Evolutionary conservation across 2,113 vertebrate species (phyloP).

Genomic region (Aythya baeri): DNA sequence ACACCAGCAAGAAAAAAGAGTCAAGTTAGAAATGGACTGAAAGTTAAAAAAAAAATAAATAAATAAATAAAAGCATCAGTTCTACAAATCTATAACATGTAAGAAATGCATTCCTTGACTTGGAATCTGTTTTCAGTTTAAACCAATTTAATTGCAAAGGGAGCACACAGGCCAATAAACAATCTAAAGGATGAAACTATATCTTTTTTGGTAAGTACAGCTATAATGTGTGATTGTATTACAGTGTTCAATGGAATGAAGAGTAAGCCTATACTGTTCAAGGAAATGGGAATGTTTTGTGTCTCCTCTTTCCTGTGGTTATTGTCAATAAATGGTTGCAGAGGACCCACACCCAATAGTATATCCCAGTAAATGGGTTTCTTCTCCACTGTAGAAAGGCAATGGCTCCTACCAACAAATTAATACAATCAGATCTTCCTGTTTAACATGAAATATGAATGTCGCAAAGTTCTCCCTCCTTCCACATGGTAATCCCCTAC

Average conservation of each 20-base stretch:
- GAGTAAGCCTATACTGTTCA: background rate
- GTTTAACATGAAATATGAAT: slow-evolving; percentile 46
- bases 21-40: background rate
- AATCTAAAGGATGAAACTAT: background rate
- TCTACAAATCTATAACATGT: too few relatives aligned
- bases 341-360: background rate
- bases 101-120: background rate
- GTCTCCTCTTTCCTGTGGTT: background rate
- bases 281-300: slow-evolving; percentile 8
- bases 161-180: background rate
- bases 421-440: slow-evolving; percentile 38
- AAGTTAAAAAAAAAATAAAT: background rate
- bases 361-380: background rate
- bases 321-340: background rate
- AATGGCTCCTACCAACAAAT: slow-evolving; percentile 14
- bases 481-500: slow-evolving; percentile 59
- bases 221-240: background rate
- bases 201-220: background rate
- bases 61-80: background rate
- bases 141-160: background rate
- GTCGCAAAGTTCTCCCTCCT: slow-evolving; percentile 18
- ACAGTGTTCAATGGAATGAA: background rate
- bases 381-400: background rate
- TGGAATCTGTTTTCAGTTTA: background rate
- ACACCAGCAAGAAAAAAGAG: background rate